Percentiles rank a stretch among this genome's conserved stretches.
phyloP scores from a whole-genome alignment of 2,888 invertebrate genomes.

The Epirrita christyi region DNA sequence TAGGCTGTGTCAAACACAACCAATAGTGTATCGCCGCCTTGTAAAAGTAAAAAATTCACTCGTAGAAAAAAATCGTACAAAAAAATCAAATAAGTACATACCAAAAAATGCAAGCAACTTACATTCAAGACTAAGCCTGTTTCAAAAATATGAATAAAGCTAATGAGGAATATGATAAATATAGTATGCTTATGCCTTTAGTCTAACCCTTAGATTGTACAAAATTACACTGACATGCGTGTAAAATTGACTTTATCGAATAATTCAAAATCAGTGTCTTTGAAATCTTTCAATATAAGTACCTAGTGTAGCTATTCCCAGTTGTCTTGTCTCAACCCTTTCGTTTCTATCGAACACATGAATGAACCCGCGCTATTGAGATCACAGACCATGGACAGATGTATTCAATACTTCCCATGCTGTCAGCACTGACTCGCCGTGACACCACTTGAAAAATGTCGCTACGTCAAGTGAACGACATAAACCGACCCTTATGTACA shows the following conservation, averaged over 20 bases:
- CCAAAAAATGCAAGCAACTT: too few relatives aligned
- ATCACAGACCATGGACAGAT: constrained; percentile 58
- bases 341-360: constrained; percentile 36
- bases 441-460: constrained; percentile 37
- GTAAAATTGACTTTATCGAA: background rate
- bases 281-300: constrained; percentile 32
- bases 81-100: too few relatives aligned
- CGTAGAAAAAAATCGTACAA: too few relatives aligned
- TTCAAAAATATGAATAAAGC: constrained; percentile 1
- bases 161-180: constrained; percentile 4
- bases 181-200: background rate
- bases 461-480: constrained; percentile 30
- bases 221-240: background rate
- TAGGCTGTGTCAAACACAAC: too few relatives aligned
- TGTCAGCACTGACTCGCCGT: constrained; percentile 36
- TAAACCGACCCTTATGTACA: constrained; percentile 26
- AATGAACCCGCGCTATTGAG: constrained; percentile 57
- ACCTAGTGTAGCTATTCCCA: constrained; percentile 27
- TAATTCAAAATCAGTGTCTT: constrained; percentile 26
- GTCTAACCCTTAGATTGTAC: background rate
- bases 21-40: too few relatives aligned
- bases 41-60: too few relatives aligned
- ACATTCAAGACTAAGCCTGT: constrained; percentile 1
- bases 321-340: constrained; percentile 32
- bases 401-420: constrained; percentile 65